These are phyloP conservation scores for Oophaga pumilio DNA, from an alignment of 2,113 vertebrate species.

Conservation along the genomic window DNA sequence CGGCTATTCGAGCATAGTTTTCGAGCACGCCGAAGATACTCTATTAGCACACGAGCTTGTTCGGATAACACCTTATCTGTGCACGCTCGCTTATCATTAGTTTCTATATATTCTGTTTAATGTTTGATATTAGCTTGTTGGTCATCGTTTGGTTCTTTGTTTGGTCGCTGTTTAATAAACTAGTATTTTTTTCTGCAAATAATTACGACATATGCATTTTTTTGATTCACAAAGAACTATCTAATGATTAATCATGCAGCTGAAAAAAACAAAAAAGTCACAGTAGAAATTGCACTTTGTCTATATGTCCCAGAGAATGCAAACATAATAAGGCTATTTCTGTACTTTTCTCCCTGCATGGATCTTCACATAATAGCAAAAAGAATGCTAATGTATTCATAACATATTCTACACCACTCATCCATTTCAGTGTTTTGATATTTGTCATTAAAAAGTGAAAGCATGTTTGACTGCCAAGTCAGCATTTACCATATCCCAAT, in stretches of 20 bases:
- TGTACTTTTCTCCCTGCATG: conserved; percentile 6
- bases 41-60: too few species aligned
- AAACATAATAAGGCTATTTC: conserved; percentile 21
- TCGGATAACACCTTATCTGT: too few species aligned
- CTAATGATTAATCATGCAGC: background rate
- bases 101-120: background rate
- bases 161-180: background rate
- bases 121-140: too few species aligned
- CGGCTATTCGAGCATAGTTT: too few species aligned
- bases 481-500: background rate
- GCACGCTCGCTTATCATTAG: too few species aligned
- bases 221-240: background rate
- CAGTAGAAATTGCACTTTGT: conserved; percentile 5
- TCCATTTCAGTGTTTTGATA: conserved; percentile 15
- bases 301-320: conserved; percentile 2
- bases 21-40: too few species aligned
- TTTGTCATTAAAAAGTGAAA: conserved; percentile 33
- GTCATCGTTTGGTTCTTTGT: too few species aligned
- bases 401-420: conserved; percentile 21
- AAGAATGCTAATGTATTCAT: background rate
- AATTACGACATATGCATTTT: background rate
- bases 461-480: conserved; percentile 11
- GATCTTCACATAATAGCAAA: background rate
- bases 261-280: background rate
- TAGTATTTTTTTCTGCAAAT: background rate